These are phyloP conservation scores for Psettodes erumei DNA, from an alignment of 2,113 vertebrate species.

Conservation along the genomic window DNA sequence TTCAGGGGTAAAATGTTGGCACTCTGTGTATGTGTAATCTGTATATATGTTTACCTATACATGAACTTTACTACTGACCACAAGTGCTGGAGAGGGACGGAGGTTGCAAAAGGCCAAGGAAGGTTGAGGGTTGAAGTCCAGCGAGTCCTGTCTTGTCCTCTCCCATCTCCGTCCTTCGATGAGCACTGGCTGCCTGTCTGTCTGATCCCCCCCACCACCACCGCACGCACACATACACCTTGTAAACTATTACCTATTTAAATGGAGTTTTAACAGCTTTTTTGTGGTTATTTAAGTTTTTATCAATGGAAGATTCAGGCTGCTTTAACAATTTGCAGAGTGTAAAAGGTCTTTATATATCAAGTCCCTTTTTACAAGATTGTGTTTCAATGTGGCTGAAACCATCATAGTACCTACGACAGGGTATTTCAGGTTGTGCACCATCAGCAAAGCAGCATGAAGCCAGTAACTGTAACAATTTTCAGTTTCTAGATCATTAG, in stretches of 20 bases:
- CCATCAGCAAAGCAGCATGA: background rate
- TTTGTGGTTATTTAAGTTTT: constrained; percentile 44
- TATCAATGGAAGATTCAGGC: constrained; percentile 19
- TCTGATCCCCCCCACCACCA: constrained; percentile 44
- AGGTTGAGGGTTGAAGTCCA: background rate
- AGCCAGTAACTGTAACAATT: background rate
- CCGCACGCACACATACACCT: background rate
- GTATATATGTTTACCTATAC: constrained; percentile 53
- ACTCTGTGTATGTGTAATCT: constrained; percentile 49
- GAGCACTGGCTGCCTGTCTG: constrained; percentile 70
- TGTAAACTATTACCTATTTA: constrained; percentile 60
- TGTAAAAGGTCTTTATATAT: constrained; percentile 1
- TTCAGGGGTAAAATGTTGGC: constrained; percentile 30
- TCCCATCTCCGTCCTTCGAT: constrained; percentile 13
- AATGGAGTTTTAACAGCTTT: constrained; percentile 55
- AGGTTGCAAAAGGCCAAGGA: constrained; percentile 6
- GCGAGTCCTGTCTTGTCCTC: background rate
- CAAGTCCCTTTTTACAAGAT: background rate
- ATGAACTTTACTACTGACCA: constrained; percentile 83
- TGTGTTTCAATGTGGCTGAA: constrained; percentile 1
- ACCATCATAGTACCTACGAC: background rate
- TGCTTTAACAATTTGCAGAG: constrained; percentile 6
- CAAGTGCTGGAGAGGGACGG: constrained; percentile 53
- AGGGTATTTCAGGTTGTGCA: background rate
- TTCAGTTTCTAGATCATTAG: constrained; percentile 3